These are phyloP conservation scores for Cygnus atratus DNA, from an alignment of 2,113 vertebrate species.

Conservation along the genomic window DNA sequence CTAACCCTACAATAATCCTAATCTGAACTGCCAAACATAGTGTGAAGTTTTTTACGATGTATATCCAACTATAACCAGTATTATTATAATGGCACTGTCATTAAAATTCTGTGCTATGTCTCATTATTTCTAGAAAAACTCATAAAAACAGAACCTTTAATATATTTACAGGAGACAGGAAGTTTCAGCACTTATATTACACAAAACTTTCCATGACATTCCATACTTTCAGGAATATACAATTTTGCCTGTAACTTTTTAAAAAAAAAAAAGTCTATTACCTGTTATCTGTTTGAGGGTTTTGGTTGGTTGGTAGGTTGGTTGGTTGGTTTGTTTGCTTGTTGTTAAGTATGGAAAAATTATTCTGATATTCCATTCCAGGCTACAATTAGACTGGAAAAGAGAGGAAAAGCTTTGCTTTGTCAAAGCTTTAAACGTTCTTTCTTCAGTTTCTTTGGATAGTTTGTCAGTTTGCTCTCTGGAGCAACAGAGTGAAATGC, in stretches of 20 bases:
- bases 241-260: not conserved
- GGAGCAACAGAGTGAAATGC: not conserved
- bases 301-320: not conserved
- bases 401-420: not conserved
- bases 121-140: not conserved
- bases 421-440: not conserved
- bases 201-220: not conserved
- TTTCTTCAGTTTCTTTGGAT: not conserved
- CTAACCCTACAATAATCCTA: constrained; percentile 17
- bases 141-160: not conserved
- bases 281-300: not conserved
- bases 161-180: not conserved
- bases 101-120: not conserved
- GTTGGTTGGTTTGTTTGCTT: not conserved
- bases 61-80: constrained; percentile 30
- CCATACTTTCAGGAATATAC: not conserved
- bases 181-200: not conserved
- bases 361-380: not conserved
- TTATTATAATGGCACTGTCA: not conserved
- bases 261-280: not conserved
- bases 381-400: not conserved
- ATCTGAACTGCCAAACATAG: not conserved
- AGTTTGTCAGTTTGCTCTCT: constrained; percentile 1
- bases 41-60: not conserved
- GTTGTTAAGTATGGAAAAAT: not conserved